These are phyloP conservation scores for Rhodophaea formosa DNA, from an alignment of 2,888 invertebrate species.

Conservation along the genomic window DNA sequence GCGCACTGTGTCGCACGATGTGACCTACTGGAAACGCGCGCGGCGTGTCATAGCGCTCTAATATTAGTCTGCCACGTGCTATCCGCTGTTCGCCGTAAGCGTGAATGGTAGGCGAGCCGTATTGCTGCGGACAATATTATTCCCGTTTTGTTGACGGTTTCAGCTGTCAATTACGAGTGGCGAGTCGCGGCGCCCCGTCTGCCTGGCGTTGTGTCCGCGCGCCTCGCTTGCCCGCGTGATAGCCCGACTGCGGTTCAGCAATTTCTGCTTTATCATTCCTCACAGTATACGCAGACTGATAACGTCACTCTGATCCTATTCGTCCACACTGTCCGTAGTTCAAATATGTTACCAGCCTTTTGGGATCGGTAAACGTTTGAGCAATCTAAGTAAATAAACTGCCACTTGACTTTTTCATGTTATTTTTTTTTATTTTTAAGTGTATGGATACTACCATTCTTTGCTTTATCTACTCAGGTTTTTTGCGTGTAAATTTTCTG, in stretches of 20 bases:
- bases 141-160: slow-evolving; percentile 67
- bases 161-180: slow-evolving; percentile 56
- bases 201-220: slow-evolving; percentile 31
- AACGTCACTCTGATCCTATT: slow-evolving; percentile 46
- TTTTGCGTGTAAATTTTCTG: too few relatives aligned
- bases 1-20: slow-evolving; percentile 43
- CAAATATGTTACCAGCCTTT: not conserved
- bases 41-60: slow-evolving; percentile 53
- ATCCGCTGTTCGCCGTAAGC: slow-evolving; percentile 61
- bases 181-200: slow-evolving; percentile 45
- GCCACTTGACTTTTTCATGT: not conserved
- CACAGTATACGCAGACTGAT: slow-evolving; percentile 41
- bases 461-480: too few relatives aligned
- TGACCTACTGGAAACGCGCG: slow-evolving; percentile 44
- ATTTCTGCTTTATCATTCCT: slow-evolving; percentile 60
- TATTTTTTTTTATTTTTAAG: not conserved
- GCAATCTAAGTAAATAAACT: slow-evolving; percentile 4
- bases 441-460: too few relatives aligned
- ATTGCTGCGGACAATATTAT: slow-evolving; percentile 45
- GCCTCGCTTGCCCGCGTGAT: slow-evolving; percentile 42
- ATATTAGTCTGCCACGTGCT: slow-evolving; percentile 73
- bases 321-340: not conserved
- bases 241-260: slow-evolving; percentile 34
- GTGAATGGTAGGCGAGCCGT: slow-evolving; percentile 62
- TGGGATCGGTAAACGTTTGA: slow-evolving; percentile 1